These are phyloP conservation scores for Hirtodrosophila duncani DNA, from an alignment of 2,888 invertebrate genomes.

Conservation along the genomic window DNA sequence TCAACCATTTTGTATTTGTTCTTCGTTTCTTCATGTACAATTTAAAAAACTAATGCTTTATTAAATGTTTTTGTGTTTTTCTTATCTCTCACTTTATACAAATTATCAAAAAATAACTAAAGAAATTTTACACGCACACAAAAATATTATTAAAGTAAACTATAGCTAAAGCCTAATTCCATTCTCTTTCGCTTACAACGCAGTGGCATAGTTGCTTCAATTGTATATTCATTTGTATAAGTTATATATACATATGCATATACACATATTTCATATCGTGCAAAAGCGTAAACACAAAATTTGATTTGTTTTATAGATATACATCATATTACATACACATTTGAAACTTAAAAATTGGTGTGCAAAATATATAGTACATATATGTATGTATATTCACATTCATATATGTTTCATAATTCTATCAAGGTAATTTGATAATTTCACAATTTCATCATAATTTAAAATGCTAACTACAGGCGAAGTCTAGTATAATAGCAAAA, in stretches of 20 bases:
- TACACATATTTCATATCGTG: no score
- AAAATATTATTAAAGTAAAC: constrained; percentile 41
- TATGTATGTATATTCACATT: no score
- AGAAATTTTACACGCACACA: constrained; percentile 56
- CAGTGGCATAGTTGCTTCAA: constrained; percentile 4
- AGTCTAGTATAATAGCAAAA: no score
- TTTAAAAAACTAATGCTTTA: constrained; percentile 57
- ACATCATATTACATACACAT: no score
- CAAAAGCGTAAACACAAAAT: constrained; percentile 18
- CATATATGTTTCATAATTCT: no score
- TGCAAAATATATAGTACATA: background rate
- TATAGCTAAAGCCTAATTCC: constrained; percentile 50
- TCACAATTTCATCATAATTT: constrained; percentile 20
- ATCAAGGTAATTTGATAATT: constrained; percentile 8
- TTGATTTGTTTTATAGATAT: background rate
- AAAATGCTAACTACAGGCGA: constrained; percentile 46
- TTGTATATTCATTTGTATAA: background rate
- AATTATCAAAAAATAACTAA: constrained; percentile 65
- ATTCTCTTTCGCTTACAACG: constrained; percentile 20
- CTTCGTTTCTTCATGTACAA: constrained; percentile 40
- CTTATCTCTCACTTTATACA: constrained; percentile 49
- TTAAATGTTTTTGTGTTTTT: constrained; percentile 20
- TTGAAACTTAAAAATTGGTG: no score
- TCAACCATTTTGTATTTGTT: constrained; percentile 33
- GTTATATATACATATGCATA: background rate